These are phyloP conservation scores for Gasterosteus aculeatus DNA, from an alignment of 2,113 vertebrate genomes.

Conservation along the genomic window DNA sequence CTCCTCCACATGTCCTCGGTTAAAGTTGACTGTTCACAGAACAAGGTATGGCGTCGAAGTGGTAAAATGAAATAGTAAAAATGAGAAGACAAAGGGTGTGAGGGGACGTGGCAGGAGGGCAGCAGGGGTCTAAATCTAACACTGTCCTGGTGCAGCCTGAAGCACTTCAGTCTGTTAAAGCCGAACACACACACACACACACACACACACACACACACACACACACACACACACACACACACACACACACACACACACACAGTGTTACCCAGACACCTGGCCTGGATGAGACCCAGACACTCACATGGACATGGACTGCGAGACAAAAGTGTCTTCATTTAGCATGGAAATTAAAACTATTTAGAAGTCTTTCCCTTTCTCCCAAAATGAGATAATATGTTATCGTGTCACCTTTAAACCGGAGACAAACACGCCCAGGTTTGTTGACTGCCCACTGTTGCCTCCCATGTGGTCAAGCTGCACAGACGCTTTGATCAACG, in stretches of 20 bases:
- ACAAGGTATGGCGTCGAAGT: slow-evolving; percentile 4
- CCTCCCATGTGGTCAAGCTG: slow-evolving; percentile 52
- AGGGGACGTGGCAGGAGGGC: slow-evolving; percentile 34
- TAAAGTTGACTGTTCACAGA: slow-evolving; percentile 21
- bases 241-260: slow-evolving; percentile 14
- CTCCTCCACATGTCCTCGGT: not conserved
- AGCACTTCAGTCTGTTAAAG: slow-evolving; percentile 46
- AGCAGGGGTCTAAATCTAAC: slow-evolving; percentile 67
- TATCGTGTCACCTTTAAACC: slow-evolving; percentile 30
- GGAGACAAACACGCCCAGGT: slow-evolving; percentile 13
- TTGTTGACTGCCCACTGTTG: slow-evolving; percentile 51
- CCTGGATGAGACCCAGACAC: slow-evolving; percentile 15
- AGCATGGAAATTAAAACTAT: not conserved
- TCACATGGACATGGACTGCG: slow-evolving; percentile 7
- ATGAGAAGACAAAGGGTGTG: slow-evolving; percentile 56
- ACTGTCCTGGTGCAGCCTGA: slow-evolving; percentile 67
- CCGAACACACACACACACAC: slow-evolving; percentile 24
- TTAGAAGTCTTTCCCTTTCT: no score
- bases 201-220: slow-evolving; percentile 18
- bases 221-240: slow-evolving; percentile 9
- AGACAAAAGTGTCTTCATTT: slow-evolving; percentile 3
- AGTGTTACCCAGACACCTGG: slow-evolving; percentile 18
- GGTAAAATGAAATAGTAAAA: slow-evolving; percentile 28
- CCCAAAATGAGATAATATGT: not conserved
- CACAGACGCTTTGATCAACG: slow-evolving; percentile 73